A percentile compares a stretch with the other conserved stretches of the same genome.
Conservation (phyloP, 2,797 vertebrate genomes). For the Pipistrellus nathusii region DNA sequence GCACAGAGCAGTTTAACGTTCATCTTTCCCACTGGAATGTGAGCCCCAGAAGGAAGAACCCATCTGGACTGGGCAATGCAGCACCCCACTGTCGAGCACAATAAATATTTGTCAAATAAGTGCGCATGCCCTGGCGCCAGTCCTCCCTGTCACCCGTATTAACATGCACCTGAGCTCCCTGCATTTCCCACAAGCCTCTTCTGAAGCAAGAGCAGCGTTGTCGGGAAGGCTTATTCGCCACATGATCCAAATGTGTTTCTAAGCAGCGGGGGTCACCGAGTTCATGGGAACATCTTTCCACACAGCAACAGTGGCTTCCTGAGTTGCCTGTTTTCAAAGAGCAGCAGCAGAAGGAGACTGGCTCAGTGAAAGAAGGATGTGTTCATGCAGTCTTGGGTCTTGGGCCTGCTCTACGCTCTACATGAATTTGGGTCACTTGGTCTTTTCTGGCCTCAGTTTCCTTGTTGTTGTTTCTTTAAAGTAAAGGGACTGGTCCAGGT, state of each 20-base stretch:
- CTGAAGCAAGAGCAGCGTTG: background rate
- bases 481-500: background rate
- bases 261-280: background rate
- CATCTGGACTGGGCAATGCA: background rate
- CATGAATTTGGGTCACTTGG: background rate
- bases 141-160: background rate
- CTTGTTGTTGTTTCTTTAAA: background rate
- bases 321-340: conserved; percentile 2
- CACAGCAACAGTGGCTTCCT: background rate
- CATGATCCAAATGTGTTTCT: background rate
- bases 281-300: conserved; percentile 10
- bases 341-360: background rate
- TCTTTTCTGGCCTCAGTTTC: background rate
- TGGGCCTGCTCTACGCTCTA: background rate
- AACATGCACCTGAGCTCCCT: background rate
- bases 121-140: background rate
- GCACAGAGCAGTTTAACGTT: background rate
- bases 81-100: background rate
- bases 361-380: background rate
- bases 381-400: background rate
- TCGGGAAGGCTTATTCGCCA: background rate
- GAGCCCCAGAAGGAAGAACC: background rate
- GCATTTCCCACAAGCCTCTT: background rate
- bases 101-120: background rate
- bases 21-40: background rate